Base-by-base conservation (phyloP, 2,888 invertebrate species). In the Gastracanthus pulcherrimus region DNA sequence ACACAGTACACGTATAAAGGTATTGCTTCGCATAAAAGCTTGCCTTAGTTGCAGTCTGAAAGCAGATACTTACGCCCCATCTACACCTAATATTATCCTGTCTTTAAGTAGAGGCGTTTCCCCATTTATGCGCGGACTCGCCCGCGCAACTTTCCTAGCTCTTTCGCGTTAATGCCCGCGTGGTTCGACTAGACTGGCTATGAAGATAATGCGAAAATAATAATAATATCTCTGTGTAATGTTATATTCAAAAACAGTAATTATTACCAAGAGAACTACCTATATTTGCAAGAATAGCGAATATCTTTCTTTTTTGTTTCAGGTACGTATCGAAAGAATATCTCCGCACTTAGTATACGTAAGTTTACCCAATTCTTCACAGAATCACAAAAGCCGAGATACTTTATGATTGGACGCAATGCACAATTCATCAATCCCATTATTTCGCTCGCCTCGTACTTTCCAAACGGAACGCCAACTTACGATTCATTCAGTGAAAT, bases 281-380 rank as follows among this genome's bases (percentile, higher is more conserved):
- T n/a, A n/a, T n/a, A n/a, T 51, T n/a, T 51, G 13, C 13, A 45
- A 45, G n/a, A 19, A 48, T 51, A 19, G 19, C 51, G 19, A 51
- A 23, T 11, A 3, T 66, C 13, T 71, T 55, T 48, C 31, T 11
- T 66, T 55, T 64, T 26, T 67, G 58, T 72, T 72, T 55, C 72
- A 72, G 72, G 72, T 79, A 58, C 34, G 72, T 67, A 72, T 4
- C n/a, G 1, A 29, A 31, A 5, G n/a, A n/a, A n/a, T n/a, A n/a
- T 11, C 48, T 11, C 26, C 23, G 2, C 3, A n/a, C 48, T 23
- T 48, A 2, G 1, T 26, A 7, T n/a, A 36, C 31, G 74, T 74
- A 31, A 74, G 74, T 74, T 51, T 51, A 51, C 23, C n/a, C n/a
- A 19, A 51, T 26, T 26, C 13, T 55, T 11, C 4, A 26, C 11